Base-by-base conservation (phyloP, 2,113 vertebrate genomes). In the Leucoraja erinaceus region DNA sequence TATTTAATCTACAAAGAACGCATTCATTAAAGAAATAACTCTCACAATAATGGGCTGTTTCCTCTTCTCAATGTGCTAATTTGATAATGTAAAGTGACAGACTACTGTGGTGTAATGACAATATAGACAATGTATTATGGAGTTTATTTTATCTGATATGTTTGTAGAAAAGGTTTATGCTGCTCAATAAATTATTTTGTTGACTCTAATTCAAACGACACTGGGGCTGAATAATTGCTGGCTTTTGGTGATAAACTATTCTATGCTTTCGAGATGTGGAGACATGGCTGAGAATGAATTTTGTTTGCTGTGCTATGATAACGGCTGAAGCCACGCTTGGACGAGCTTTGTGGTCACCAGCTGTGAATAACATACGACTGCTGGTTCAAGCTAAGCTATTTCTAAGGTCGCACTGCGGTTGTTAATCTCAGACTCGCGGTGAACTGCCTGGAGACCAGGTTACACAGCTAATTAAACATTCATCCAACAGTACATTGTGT, bases 11-110 rank as follows among this genome's bases (percentile, higher is more conserved):
- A 72, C 33, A 54, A 72, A 68, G 20, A 74, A 74, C 22, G 20
- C 31, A 91, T 91, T 91, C 90, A 91, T 91, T 91, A 91, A 72
- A 91, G 63, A 47, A 91, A 91, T 68, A 91, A 91, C 20, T 90
- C 31, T 20, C 22, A 91, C 66, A 91, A 74, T 72, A 72, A 91
- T 54, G 38, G 66, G 33, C 90, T 91, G 66, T 91, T 91, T 91
- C 66, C 90, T 74, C 90, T 91, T 72, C 68, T 72, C 66, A 72
- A 91, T 47, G 25, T 72, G 68, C 47, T 72, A 66, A 72, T 72
- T 91, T 72, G 66, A 91, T 72, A 72, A 28, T 72, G 33, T 47
- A 72, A 72, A 20, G 72, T 70, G 90, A 72, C 38, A 91, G 66
- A 72, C 47, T 91, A 22, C 68, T 54, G 68, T 72, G 20, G 66